Evolutionary conservation across 1,140 invertebrate species (phyloP).

Genomic region (Drosophila repletoides): DNA sequence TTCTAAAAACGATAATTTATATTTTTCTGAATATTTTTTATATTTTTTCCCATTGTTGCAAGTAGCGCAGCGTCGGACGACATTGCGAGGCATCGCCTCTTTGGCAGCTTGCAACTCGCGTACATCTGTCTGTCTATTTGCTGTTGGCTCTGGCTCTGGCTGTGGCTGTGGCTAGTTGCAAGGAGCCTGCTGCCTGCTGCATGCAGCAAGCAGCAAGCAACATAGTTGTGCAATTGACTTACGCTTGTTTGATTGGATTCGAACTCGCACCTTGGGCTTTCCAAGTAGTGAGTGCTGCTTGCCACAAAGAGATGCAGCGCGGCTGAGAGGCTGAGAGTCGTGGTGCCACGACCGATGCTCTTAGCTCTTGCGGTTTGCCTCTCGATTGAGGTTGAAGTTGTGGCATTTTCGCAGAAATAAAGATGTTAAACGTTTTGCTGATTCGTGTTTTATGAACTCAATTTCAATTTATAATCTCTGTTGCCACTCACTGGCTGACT

Average conservation of each 20-base stretch:
- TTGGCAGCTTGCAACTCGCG: slow-evolving; percentile 60
- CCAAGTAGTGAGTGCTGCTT: no score
- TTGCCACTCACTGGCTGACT: slow-evolving; percentile 66
- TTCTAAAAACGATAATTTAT: no score
- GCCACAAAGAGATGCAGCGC: slow-evolving; percentile 14
- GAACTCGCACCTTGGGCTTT: slow-evolving; percentile 70
- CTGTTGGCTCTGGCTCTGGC: slow-evolving; percentile 14
- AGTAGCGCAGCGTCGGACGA: slow-evolving; percentile 2
- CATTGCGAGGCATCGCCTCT: slow-evolving; percentile 45
- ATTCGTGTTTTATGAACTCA: slow-evolving; percentile 82
- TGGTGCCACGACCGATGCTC: slow-evolving; percentile 27
- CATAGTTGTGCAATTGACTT: slow-evolving; percentile 70
- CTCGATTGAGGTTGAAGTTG: slow-evolving; percentile 16
- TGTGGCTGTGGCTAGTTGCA: slow-evolving; percentile 18
- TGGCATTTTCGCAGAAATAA: slow-evolving; percentile 68
- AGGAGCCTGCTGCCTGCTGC: slow-evolving; percentile 17
- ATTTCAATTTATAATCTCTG: slow-evolving; percentile 82
- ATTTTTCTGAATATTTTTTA: background rate
- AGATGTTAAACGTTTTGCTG: slow-evolving; percentile 82
- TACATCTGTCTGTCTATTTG: slow-evolving; percentile 74
- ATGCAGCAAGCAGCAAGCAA: slow-evolving; percentile 9
- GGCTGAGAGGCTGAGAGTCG: slow-evolving; percentile 26
- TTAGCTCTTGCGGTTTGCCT: slow-evolving; percentile 47
- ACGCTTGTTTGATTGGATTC: slow-evolving; percentile 79
- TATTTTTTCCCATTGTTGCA: slow-evolving; percentile 30